Base-by-base conservation (phyloP, 2,797 vertebrate genomes). In the Galaxias olidus region DNA sequence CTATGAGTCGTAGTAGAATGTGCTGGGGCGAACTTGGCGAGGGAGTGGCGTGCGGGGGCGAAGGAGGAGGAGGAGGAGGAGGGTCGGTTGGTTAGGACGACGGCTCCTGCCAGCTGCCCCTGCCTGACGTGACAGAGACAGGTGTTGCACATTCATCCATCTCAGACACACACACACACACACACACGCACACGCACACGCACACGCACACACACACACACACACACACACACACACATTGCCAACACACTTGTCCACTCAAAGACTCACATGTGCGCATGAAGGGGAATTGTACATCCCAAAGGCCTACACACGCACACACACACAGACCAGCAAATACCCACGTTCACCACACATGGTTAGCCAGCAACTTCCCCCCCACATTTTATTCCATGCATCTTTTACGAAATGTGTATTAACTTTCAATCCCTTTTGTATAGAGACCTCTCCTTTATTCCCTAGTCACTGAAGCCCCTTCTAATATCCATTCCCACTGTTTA, bases 91-190 rank as follows among this genome's bases (percentile, higher is more conserved):
- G 82, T n/a, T n/a, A n/a, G n/a, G n/a, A n/a, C n/a, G 59, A 63
- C 43, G 66, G 65, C 70, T 88, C 65, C 66, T 80, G 79, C 82
- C 90, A 90, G 86, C 86, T 90, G 90, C 75, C 72, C 76, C 72
- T 54, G 63, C 71, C 77, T 86, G 56, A 84, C 79, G 71, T 87
- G 90, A 90, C 89, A 82, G 84, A 78, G 85, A 89, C 91, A 92
- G 91, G 89, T 93, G 92, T 75, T 83, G 78, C 56, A 67, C 74
- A 85, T 83, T 74, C 70, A 66, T 44, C 67, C 68, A 71, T 76
- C 72, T 65, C 75, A 65, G 74, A 10, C 50, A 15, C 69, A 55
- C 74, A n/a, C 50, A 19, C 61, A 55, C 58, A 60, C 73, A 62
- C 62, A 69, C 40, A 61, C 19, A 61, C 19, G 14, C 13, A 9